Conservation (phyloP, 2,113 vertebrate genomes). For the Gavialis gangeticus region DNA sequence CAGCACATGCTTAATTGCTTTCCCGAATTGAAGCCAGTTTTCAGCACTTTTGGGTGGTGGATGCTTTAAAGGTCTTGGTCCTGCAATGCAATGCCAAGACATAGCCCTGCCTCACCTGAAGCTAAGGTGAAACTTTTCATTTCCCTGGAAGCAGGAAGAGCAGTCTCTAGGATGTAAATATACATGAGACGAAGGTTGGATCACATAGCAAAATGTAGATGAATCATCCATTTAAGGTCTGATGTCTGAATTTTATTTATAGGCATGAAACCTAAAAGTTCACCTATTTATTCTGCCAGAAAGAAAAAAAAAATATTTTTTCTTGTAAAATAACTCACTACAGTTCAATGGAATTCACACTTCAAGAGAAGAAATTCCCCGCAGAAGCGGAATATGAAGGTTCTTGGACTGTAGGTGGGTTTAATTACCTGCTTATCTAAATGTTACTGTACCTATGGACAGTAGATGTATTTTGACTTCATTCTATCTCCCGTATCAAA, state of each 20-base stretch:
- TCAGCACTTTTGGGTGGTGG: not conserved
- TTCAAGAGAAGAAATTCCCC: not conserved
- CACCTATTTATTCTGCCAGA: not conserved
- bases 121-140: not conserved
- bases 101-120: not conserved
- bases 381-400: not conserved
- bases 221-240: not conserved
- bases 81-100: not conserved
- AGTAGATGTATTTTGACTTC: constrained; percentile 55
- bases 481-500: constrained; percentile 75
- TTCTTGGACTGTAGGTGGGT: constrained; percentile 1
- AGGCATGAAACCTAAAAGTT: not conserved
- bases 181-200: not conserved
- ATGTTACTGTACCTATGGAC: constrained; percentile 47
- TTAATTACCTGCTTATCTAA: constrained; percentile 72
- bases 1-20: not conserved
- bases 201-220: not conserved
- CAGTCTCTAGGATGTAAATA: not conserved
- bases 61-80: not conserved
- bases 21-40: no score
- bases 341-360: fast-evolving
- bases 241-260: not conserved
- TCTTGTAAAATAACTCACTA: not conserved
- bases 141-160: not conserved
- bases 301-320: not conserved